Percentiles rank a stretch among this genome's conserved stretches.
These are phyloP conservation scores for Megathymus violae DNA, from an alignment of 1,140 invertebrate genomes.

Conservation along the genomic window DNA sequence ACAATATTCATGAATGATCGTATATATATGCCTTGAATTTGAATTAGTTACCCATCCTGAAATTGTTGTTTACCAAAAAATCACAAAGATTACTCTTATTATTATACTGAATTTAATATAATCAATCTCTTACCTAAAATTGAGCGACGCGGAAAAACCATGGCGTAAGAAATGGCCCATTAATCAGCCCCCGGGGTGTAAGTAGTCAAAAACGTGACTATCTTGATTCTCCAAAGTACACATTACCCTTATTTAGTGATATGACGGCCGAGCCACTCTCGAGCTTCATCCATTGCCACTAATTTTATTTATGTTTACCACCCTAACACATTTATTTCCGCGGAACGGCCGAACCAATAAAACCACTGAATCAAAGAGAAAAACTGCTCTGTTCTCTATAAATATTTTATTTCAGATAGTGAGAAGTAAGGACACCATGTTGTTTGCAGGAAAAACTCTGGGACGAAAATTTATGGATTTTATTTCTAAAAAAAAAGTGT, in stretches of 20 bases:
- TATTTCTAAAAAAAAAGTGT: no score
- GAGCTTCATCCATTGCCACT: conserved; percentile 69
- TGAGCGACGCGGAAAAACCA: no score
- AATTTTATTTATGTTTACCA: conserved; percentile 76
- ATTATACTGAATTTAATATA: no score
- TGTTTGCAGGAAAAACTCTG: neutral
- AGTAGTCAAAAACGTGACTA: conserved; percentile 23
- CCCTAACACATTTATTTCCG: conserved; percentile 74
- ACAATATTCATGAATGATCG: no score
- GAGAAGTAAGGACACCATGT: conserved; percentile 58
- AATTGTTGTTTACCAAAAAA: no score
- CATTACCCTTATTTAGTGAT: conserved; percentile 46
- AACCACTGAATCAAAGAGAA: conserved; percentile 83
- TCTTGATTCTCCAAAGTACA: conserved; percentile 25
- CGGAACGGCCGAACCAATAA: conserved; percentile 75
- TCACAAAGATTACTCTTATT: no score
- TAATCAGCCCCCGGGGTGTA: conserved; percentile 8
- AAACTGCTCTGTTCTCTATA: conserved; percentile 78
- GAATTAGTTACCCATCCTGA: no score
- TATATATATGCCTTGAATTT: no score
- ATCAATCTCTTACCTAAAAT: no score
- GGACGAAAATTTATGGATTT: no score
- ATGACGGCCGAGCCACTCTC: conserved; percentile 55
- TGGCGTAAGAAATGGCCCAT: conserved; percentile 21
- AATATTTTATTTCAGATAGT: conserved; percentile 83